phyloP scores from a whole-genome alignment of 2,888 invertebrate genomes.

The Macropis europaea region DNA sequence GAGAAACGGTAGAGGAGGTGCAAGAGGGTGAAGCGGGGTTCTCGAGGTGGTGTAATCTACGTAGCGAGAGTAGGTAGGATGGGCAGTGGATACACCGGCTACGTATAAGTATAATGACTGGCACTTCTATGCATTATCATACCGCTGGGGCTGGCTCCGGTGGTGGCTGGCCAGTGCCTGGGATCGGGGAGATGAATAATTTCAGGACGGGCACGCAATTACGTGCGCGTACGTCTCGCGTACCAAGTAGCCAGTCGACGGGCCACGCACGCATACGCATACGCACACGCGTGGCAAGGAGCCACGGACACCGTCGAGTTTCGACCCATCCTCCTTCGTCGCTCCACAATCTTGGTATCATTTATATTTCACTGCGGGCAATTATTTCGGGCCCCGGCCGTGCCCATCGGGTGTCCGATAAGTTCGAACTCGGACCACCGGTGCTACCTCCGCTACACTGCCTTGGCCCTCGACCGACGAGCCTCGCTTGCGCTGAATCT shows the following conservation, averaged over 20 bases:
- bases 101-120: slow-evolving; percentile 77
- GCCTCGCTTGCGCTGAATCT: too few relatives aligned
- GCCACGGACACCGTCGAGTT: slow-evolving; percentile 59
- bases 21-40: slow-evolving; percentile 30
- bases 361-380: slow-evolving; percentile 76
- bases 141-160: slow-evolving; percentile 68
- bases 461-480: too few relatives aligned
- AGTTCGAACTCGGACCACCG: slow-evolving; percentile 54
- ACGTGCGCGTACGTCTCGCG: slow-evolving; percentile 79
- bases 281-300: slow-evolving; percentile 45
- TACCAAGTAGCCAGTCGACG: slow-evolving; percentile 77
- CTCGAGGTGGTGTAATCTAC: slow-evolving; percentile 73
- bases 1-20: slow-evolving; percentile 1
- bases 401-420: slow-evolving; percentile 68
- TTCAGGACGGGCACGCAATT: slow-evolving; percentile 79
- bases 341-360: slow-evolving; percentile 74
- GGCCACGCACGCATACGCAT: slow-evolving; percentile 57
- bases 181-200: slow-evolving; percentile 78
- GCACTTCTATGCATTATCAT: slow-evolving; percentile 80
- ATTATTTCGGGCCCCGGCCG: slow-evolving; percentile 71
- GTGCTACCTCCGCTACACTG: slow-evolving; percentile 4
- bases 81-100: slow-evolving; percentile 60
- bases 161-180: slow-evolving; percentile 62
- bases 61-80: slow-evolving; percentile 65
- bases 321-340: slow-evolving; percentile 49